phyloP scores from a whole-genome alignment of 2,113 vertebrate genomes.

The Datnioides undecimradiatus region DNA sequence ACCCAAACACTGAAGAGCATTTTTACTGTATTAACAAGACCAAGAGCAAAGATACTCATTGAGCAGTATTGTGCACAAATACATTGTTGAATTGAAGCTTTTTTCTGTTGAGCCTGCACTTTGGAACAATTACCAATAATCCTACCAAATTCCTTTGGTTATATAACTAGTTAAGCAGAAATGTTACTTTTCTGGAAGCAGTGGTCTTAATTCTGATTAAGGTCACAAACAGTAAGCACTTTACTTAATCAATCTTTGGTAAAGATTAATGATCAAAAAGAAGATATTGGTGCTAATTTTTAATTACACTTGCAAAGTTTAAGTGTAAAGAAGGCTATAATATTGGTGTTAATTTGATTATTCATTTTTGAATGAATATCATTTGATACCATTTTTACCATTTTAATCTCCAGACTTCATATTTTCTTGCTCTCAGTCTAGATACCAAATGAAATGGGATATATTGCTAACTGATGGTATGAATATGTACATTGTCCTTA shows the following conservation, averaged over 20 bases:
- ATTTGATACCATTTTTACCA: constrained; percentile 7
- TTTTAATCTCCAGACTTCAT: background rate
- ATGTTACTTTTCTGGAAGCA: background rate
- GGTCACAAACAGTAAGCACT: too few species aligned
- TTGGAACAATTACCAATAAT: constrained; percentile 34
- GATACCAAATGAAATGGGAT: background rate
- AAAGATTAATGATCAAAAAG: constrained; percentile 17
- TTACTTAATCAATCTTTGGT: too few species aligned
- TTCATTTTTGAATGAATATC: background rate
- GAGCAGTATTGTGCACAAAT: background rate
- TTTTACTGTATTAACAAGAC: background rate
- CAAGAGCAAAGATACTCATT: background rate
- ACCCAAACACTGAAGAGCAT: background rate
- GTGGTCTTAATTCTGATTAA: constrained; percentile 6
- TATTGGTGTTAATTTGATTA: constrained; percentile 2
- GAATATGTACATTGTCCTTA: background rate
- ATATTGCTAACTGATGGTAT: background rate
- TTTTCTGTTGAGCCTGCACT: constrained; percentile 19
- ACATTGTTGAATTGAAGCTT: constrained; percentile 4
- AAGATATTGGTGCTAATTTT: background rate
- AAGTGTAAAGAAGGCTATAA: background rate
- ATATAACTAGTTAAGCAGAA: constrained; percentile 11
- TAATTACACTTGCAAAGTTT: background rate
- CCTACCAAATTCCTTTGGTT: constrained; percentile 23
- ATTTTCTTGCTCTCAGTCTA: background rate